phyloP scores from a whole-genome alignment of 92 coral and sea anemone species.

The Actinostola sp. region DNA sequence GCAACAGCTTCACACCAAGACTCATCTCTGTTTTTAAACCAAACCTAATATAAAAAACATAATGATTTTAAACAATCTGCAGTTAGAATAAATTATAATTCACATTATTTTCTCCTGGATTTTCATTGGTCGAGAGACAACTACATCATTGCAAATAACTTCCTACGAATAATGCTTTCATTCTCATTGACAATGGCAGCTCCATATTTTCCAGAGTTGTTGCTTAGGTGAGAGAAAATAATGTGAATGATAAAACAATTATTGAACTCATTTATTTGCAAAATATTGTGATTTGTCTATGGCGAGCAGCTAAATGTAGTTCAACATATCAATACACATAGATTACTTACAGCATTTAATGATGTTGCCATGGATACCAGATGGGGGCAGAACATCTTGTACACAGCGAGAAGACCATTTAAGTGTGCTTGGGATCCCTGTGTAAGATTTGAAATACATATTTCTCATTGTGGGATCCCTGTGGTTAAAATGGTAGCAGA shows the following conservation, averaged over 20 bases:
- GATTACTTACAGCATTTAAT: constrained; percentile 48
- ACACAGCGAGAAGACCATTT: constrained; percentile 79
- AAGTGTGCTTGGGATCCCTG: constrained; percentile 73
- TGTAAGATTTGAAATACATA: neutral
- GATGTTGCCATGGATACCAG: constrained; percentile 63
- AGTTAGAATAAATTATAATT: too few species aligned
- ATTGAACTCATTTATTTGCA: too few species aligned
- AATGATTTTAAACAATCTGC: too few species aligned
- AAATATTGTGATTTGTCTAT: neutral
- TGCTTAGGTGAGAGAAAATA: too few species aligned
- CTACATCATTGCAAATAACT: too few species aligned
- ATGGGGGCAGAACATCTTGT: constrained; percentile 80
- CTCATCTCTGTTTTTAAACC: constrained; percentile 68
- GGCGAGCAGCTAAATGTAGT: too few species aligned
- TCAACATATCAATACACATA: neutral
- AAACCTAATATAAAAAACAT: constrained; percentile 25
- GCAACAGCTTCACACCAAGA: constrained; percentile 65
- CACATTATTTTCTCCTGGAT: too few species aligned
- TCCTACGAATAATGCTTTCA: too few species aligned
- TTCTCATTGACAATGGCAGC: too few species aligned
- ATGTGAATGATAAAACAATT: too few species aligned
- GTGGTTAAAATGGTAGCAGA: neutral
- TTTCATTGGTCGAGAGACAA: too few species aligned
- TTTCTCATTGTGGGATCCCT: neutral
- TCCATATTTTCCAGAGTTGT: too few species aligned